These are phyloP conservation scores for Xylocampa areola DNA, from an alignment of 2,888 invertebrate species.

Conservation along the genomic window DNA sequence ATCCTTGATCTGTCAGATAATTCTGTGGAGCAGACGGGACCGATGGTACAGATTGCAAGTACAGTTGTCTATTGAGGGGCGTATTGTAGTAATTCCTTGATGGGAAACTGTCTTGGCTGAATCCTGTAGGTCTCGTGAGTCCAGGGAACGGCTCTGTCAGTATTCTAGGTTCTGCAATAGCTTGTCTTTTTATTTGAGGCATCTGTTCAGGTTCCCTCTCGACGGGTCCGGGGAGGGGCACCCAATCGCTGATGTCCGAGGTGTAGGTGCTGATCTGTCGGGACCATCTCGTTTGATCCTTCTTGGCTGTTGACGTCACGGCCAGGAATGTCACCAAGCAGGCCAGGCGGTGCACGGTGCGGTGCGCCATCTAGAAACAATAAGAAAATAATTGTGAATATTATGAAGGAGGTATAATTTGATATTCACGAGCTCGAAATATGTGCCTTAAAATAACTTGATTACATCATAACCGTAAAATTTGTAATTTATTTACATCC, in stretches of 20 bases:
- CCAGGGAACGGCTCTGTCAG: slow-evolving; percentile 81
- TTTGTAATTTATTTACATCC: not conserved
- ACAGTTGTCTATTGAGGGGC: slow-evolving; percentile 78
- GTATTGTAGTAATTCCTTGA: slow-evolving; percentile 76
- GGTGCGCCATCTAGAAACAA: slow-evolving; percentile 81
- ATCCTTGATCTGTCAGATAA: slow-evolving; percentile 82
- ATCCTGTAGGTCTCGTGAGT: slow-evolving; percentile 72
- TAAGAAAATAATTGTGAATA: slow-evolving; percentile 27
- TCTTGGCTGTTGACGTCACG: slow-evolving; percentile 66
- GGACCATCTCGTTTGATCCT: slow-evolving; percentile 83
- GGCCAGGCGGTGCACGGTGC: slow-evolving; percentile 68
- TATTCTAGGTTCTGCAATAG: slow-evolving; percentile 85
- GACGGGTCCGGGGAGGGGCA: slow-evolving; percentile 78
- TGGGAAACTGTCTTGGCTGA: slow-evolving; percentile 76
- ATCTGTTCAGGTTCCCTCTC: slow-evolving; percentile 66
- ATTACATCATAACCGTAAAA: not conserved
- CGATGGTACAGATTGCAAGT: slow-evolving; percentile 79
- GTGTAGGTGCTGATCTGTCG: slow-evolving; percentile 86
- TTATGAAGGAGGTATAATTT: not conserved
- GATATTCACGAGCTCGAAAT: not conserved
- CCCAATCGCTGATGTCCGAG: slow-evolving; percentile 85
- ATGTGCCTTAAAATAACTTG: not conserved
- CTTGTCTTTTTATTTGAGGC: slow-evolving; percentile 80
- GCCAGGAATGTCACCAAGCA: slow-evolving; percentile 72
- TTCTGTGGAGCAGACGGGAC: slow-evolving; percentile 86